Base-by-base conservation (phyloP, 2,797 vertebrate genomes). In the Neostethus bicornis region DNA sequence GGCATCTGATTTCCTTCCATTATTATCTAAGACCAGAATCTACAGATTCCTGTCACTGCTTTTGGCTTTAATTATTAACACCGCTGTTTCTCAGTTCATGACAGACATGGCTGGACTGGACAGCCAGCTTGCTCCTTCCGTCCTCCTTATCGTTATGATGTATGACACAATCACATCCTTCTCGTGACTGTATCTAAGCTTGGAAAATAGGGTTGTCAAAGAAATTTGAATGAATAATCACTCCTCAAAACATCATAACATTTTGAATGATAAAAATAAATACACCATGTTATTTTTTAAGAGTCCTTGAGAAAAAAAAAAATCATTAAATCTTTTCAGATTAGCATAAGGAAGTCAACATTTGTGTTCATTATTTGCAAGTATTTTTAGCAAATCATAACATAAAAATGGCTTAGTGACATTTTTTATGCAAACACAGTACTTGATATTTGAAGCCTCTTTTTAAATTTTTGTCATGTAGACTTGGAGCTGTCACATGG, bases 21-120 rank as follows among this genome's bases (percentile, higher is more conserved):
- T 65, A 81, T 84, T 85, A 88, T 88, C 72, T 61, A 69, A 83
- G 76, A 81, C 77, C 20, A 39, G 70, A 51, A 79, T 84, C 81
- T 85, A 84, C 82, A 85, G 89, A 91, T 90, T 74, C 56, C 73
- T 89, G 89, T 91, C 89, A 25, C 63, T 64, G 59, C 81, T 76
- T 67, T 57, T 46, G 45, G 78, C 78, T 88, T 91, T 87, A 91
- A 91, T 91, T 90, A 91, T 91, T 91, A 88, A 90, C 87, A 52
- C 83, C 63, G 81, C 83, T 81, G 81, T 84, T 89, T 87, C 87
- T 78, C 86, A 80, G 66, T 85, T 86, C 81, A 83, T 85, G 77
- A 73, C 60, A 81, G 76, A 73, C 76, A 79, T 81, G 73, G 72
- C 56, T 69, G 50, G 55, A 56, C 64, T 9, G 79, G 66, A 72